These are phyloP conservation scores for Erpobdella octoculata DNA, from an alignment of 2,888 invertebrate species.

Conservation along the genomic window DNA sequence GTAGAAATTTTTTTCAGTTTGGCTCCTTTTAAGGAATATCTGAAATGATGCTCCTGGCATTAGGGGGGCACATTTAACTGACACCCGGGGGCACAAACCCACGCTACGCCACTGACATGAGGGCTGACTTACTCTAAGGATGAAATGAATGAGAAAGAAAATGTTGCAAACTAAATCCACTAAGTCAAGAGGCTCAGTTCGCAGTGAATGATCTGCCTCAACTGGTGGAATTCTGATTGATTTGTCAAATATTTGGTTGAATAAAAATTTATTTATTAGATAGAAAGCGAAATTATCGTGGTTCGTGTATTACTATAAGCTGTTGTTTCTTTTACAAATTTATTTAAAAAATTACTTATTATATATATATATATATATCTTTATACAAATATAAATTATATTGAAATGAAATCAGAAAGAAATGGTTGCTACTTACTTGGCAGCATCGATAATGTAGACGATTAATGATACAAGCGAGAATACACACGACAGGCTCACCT, in stretches of 20 bases:
- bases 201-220: not conserved
- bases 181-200: not conserved
- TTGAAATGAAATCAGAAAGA: not conserved
- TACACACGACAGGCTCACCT: not conserved
- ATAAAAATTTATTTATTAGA: too few species aligned
- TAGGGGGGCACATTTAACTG: too few species aligned
- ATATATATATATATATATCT: not conserved
- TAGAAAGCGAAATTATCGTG: too few species aligned
- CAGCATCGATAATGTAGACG: slow-evolving; percentile 22
- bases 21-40: too few species aligned
- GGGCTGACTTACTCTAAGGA: slow-evolving; percentile 6
- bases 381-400: not conserved
- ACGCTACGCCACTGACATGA: not conserved
- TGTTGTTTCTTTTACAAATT: too few species aligned
- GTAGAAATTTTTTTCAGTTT: too few species aligned
- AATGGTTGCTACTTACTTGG: slow-evolving; percentile 19
- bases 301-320: too few species aligned
- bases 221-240: not conserved
- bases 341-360: too few species aligned
- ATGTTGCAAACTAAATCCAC: slow-evolving; percentile 18
- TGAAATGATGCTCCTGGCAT: too few species aligned
- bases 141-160: slow-evolving; percentile 12
- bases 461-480: not conserved
- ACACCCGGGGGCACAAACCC: too few species aligned
- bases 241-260: too few species aligned